A percentile compares a stretch with the other conserved stretches of the same genome.
Evolutionary conservation across 1,140 invertebrate genomes (phyloP).

Genomic region (Holotrichia oblita): DNA sequence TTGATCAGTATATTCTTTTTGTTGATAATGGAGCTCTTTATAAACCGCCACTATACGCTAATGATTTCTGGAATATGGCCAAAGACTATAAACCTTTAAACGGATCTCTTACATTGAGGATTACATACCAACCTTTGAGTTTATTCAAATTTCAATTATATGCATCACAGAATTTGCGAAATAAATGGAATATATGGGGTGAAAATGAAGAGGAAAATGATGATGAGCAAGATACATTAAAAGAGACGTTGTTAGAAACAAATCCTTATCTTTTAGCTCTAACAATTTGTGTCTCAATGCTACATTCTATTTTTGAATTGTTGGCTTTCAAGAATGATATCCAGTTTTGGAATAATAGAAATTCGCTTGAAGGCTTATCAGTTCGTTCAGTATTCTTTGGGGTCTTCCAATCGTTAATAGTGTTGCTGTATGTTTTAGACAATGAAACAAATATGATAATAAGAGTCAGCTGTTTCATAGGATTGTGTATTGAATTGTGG

Average conservation of each 20-base stretch:
- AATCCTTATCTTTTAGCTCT: conserved; percentile 94
- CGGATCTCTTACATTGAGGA: conserved; percentile 75
- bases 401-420: conserved; percentile 95
- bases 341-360: conserved; percentile 99
- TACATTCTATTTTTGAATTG: conserved; percentile 98
- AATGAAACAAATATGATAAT: conserved; percentile 99
- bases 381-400: conserved; percentile 99
- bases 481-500: conserved; percentile 98
- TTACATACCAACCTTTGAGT: conserved; percentile 95
- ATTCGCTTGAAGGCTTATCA: conserved; percentile 96
- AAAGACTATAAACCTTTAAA: conserved; percentile 96
- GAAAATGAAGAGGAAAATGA: conserved; percentile 80
- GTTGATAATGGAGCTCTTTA: conserved; percentile 83
- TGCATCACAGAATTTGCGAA: conserved; percentile 91
- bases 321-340: conserved; percentile 99
- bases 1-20: conserved; percentile 95
- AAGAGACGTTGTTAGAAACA: conserved; percentile 96
- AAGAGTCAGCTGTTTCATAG: conserved; percentile 90
- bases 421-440: conserved; percentile 95
- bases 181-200: conserved; percentile 72
- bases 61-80: conserved; percentile 99
- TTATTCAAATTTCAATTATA: conserved; percentile 99
- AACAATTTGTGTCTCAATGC: conserved; percentile 91
- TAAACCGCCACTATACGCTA: conserved; percentile 94
- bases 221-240: conserved; percentile 96